These are phyloP conservation scores for Premnoplex brunnescens DNA, from an alignment of 2,797 vertebrate genomes.

Conservation along the genomic window DNA sequence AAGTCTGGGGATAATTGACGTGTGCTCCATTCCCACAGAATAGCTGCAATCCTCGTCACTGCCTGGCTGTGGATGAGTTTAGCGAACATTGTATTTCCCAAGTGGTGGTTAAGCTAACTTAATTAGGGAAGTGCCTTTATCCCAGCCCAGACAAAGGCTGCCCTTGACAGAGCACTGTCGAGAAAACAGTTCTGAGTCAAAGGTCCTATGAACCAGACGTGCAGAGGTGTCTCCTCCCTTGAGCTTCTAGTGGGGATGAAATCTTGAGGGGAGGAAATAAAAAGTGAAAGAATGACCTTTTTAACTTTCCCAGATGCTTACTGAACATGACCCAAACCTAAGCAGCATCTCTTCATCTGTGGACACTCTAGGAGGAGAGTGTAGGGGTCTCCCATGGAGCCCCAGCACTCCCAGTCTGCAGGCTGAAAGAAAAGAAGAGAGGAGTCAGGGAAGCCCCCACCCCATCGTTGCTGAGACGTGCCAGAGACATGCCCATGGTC, in stretches of 20 bases:
- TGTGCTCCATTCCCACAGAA: constrained; percentile 52
- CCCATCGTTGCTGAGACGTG: accelerated
- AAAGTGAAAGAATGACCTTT: neutral
- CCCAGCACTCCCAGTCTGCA: neutral
- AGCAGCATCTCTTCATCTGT: neutral
- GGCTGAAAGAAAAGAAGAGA: neutral
- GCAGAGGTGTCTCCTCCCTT: neutral
- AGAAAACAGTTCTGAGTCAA: neutral
- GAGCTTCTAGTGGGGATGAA: neutral
- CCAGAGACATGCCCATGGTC: accelerated
- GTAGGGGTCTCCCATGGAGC: neutral
- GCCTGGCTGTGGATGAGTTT: constrained; percentile 41
- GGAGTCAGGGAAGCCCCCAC: neutral
- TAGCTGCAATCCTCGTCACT: neutral
- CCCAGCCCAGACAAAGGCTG: constrained; percentile 31
- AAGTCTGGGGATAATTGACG: constrained; percentile 58
- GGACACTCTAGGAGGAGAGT: neutral
- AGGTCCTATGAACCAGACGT: neutral
- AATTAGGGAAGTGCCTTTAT: constrained; percentile 62
- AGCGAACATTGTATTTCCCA: constrained; percentile 25
- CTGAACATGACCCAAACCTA: neutral
- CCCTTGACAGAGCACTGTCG: neutral
- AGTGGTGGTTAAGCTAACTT: constrained; percentile 53
- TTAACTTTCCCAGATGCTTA: neutral
- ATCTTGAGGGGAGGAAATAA: neutral